Conservation (phyloP, 2,113 vertebrate genomes). For the Lota lota region DNA sequence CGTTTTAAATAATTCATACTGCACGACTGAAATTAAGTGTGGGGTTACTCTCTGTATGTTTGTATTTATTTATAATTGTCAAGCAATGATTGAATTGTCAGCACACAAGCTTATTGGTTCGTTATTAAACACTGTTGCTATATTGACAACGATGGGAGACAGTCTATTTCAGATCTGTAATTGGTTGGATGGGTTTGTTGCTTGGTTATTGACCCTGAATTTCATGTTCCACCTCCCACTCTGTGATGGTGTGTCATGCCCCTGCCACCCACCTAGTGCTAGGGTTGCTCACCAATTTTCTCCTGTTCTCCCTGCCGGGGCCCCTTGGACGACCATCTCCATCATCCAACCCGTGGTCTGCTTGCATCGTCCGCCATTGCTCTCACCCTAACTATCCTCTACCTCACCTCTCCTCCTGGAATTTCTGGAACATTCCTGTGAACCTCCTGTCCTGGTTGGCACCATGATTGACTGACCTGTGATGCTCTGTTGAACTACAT, state of each 20-base stretch:
- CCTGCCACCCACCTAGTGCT: slow-evolving; percentile 64
- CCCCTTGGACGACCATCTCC: slow-evolving; percentile 26
- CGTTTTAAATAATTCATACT: too few relatives aligned
- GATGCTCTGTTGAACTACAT: slow-evolving; percentile 22
- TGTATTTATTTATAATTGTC: too few relatives aligned
- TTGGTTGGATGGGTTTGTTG: slow-evolving; percentile 13
- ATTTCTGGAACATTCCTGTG: slow-evolving; percentile 9
- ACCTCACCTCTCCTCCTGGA: not conserved
- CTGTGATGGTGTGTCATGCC: slow-evolving; percentile 65
- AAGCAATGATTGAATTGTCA: too few relatives aligned
- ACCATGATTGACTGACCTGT: not conserved
- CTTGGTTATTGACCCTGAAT: slow-evolving; percentile 64
- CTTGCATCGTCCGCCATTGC: slow-evolving; percentile 27
- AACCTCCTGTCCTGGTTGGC: slow-evolving; percentile 5
- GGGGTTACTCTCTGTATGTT: too few relatives aligned
- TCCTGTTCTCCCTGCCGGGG: slow-evolving; percentile 78
- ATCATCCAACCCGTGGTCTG: not conserved
- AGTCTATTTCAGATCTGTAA: not conserved
- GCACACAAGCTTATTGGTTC: not conserved
- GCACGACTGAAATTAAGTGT: too few relatives aligned
- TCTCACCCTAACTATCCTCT: not conserved
- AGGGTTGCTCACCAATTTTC: slow-evolving; percentile 82
- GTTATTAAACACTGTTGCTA: not conserved
- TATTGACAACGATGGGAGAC: not conserved
- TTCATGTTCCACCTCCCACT: slow-evolving; percentile 75